Evolutionary conservation across 2,888 invertebrate species (phyloP).

Genomic region (Caprella mutica): DNA sequence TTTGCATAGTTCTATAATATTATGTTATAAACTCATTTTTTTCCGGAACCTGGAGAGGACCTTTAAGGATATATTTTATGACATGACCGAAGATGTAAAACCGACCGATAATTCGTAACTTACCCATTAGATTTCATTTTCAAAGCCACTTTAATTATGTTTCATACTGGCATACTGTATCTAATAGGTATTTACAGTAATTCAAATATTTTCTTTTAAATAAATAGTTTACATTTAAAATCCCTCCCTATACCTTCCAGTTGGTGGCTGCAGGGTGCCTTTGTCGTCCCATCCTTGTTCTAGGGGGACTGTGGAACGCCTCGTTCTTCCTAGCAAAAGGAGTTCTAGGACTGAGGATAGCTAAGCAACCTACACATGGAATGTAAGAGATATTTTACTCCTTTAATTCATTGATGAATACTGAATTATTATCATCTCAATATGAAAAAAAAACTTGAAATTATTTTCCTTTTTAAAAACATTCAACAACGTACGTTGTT

Average conservation of each 20-base stretch:
- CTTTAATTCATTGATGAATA: no score
- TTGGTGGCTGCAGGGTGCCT: conserved; percentile 21
- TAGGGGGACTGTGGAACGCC: conserved; percentile 26
- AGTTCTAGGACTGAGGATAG: conserved; percentile 13
- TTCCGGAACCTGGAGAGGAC: no score
- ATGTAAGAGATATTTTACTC: conserved; percentile 1
- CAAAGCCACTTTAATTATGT: background rate
- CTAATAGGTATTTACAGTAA: background rate
- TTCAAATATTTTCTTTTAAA: background rate
- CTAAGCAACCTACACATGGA: background rate
- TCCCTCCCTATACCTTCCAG: conserved; percentile 2
- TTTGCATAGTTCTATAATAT: no score
- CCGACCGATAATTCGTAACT: no score
- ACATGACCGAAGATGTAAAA: no score
- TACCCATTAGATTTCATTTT: background rate
- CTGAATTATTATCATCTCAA: no score
- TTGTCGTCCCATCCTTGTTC: conserved; percentile 24
- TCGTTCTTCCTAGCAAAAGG: conserved; percentile 18
- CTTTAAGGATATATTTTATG: no score
- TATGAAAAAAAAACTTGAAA: no score
- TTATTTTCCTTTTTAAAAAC: no score
- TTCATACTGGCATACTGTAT: background rate
- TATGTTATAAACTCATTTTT: no score
- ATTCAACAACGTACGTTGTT: no score
- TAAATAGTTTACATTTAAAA: no score